Evolutionary conservation across 2,888 invertebrate species (phyloP).

Genomic region (Drosophila kanekoi): DNA sequence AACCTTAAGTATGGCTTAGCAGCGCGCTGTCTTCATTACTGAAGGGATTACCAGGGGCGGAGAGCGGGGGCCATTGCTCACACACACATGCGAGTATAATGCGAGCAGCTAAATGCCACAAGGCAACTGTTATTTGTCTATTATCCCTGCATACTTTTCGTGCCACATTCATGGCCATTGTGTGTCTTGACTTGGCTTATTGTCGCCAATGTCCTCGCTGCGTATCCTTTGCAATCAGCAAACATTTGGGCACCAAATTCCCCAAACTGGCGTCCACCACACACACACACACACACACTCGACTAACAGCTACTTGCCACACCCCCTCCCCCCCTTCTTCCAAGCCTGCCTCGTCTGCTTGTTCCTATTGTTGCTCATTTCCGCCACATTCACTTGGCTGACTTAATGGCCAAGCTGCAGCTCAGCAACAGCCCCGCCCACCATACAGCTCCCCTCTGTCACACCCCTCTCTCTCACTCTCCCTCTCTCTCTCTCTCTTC

Average conservation of each 20-base stretch:
- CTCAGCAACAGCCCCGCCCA: conserved; percentile 10
- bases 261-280: conserved; percentile 50
- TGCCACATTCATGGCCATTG: conserved; percentile 33
- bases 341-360: conserved; percentile 51
- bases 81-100: conserved; percentile 44
- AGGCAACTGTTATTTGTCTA: conserved; percentile 81
- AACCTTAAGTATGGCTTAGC: conserved; percentile 81
- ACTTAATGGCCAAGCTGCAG: conserved; percentile 74
- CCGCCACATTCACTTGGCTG: conserved; percentile 79
- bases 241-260: conserved; percentile 80
- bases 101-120: conserved; percentile 74
- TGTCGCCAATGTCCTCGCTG: conserved; percentile 70
- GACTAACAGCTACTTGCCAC: conserved; percentile 61
- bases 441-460: too few relatives aligned
- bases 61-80: too few relatives aligned
- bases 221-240: conserved; percentile 81
- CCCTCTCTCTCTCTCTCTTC: too few relatives aligned
- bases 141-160: conserved; percentile 73
- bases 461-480: too few relatives aligned
- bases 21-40: conserved; percentile 76
- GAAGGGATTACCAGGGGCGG: conserved; percentile 54
- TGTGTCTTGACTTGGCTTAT: conserved; percentile 64
- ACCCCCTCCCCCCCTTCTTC: not conserved
- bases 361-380: conserved; percentile 79
- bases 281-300: conserved; percentile 45